These are phyloP conservation scores for Alauda arvensis DNA, from an alignment of 2,797 vertebrate genomes.

Conservation along the genomic window DNA sequence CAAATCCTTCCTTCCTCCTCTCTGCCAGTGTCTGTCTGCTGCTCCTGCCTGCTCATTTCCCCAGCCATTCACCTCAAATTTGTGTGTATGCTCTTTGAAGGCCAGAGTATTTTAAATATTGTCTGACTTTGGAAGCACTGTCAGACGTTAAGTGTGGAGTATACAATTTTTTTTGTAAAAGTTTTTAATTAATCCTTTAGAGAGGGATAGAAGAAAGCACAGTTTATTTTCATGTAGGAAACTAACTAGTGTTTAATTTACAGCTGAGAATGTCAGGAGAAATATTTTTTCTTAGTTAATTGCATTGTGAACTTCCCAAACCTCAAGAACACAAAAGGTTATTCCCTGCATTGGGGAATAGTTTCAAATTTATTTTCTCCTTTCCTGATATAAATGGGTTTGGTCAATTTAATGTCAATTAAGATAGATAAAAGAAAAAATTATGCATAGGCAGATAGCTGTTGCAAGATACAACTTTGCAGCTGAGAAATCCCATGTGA, in stretches of 20 bases:
- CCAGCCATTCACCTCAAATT: neutral
- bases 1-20: neutral
- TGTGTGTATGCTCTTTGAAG: neutral
- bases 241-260: neutral
- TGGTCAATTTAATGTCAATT: neutral
- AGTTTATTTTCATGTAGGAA: neutral
- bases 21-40: neutral
- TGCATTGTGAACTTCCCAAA: neutral
- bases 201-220: neutral
- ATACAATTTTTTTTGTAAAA: neutral
- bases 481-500: neutral
- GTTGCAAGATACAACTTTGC: neutral
- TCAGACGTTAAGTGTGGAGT: neutral
- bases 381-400: neutral
- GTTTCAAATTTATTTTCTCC: neutral
- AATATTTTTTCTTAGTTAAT: neutral
- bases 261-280: neutral
- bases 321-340: neutral
- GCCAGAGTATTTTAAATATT: neutral
- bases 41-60: neutral
- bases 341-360: neutral
- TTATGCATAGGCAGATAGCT: neutral
- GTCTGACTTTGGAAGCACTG: neutral
- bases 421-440: neutral
- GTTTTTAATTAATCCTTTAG: neutral